Conservation (phyloP, 2,113 vertebrate genomes). For the Baryphthengus martii region DNA sequence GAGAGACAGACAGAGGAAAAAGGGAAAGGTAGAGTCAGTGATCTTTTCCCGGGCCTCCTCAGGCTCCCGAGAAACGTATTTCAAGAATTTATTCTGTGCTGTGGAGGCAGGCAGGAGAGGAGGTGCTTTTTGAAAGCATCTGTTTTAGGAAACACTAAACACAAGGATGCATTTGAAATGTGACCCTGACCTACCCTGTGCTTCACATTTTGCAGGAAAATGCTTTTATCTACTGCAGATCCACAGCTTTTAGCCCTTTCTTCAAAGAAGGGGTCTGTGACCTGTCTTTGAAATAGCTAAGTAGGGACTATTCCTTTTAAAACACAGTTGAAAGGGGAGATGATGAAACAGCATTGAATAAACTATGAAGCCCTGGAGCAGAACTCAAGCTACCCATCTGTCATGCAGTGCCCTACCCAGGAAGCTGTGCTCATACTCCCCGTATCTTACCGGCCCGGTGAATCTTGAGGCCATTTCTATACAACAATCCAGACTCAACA, state of each 20-base stretch:
- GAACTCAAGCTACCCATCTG: not conserved
- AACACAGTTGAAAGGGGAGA: constrained; percentile 3
- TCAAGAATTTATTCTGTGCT: not conserved
- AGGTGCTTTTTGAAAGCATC: not conserved
- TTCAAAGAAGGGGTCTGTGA: constrained; percentile 17
- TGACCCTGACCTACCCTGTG: not conserved
- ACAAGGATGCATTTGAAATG: not conserved
- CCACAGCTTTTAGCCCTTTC: constrained; percentile 8
- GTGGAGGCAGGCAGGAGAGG: not conserved
- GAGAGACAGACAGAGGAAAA: not conserved
- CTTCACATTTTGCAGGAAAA: not conserved
- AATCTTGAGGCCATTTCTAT: not conserved
- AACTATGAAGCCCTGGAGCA: not conserved
- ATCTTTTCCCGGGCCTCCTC: not conserved
- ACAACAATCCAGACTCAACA: not conserved
- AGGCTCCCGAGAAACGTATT: not conserved
- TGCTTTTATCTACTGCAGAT: constrained; percentile 21
- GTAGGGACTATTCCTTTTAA: not conserved
- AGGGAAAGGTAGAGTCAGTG: not conserved
- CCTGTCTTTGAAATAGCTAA: constrained; percentile 10
- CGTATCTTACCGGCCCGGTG: not conserved
- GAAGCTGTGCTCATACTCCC: not conserved
- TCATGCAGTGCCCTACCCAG: not conserved
- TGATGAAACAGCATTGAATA: constrained; percentile 9
- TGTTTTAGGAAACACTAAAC: not conserved